phyloP scores from a whole-genome alignment of 2,113 vertebrate species.

The Mus spicilegus region DNA sequence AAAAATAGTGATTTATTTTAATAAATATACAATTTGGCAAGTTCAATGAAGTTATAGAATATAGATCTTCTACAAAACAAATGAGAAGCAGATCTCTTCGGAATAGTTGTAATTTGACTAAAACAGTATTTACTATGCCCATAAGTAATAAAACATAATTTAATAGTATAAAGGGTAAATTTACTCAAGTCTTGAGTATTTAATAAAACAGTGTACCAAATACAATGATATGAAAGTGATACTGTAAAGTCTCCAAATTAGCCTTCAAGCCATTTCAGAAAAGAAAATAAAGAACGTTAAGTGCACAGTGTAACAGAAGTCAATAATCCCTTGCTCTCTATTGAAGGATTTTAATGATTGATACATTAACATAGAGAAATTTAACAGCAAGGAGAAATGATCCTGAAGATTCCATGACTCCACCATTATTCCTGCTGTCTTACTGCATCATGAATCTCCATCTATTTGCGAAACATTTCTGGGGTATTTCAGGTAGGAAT shows the following conservation, averaged over 20 bases:
- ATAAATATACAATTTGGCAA: not conserved
- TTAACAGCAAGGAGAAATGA: not conserved
- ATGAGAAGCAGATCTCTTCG: not conserved
- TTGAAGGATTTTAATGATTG: not conserved
- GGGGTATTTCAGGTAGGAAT: not conserved
- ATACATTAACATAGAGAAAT: not conserved
- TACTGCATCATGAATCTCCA: not conserved
- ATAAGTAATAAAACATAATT: slow-evolving; percentile 1
- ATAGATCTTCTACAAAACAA: not conserved
- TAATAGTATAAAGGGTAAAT: slow-evolving; percentile 18
- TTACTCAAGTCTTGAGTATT: not conserved
- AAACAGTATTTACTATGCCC: not conserved
- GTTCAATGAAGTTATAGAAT: not conserved
- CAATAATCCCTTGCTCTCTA: not conserved
- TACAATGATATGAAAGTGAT: slow-evolving; percentile 39
- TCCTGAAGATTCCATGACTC: not conserved
- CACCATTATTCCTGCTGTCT: not conserved
- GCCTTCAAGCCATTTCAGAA: not conserved
- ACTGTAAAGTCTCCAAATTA: not conserved
- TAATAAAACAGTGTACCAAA: not conserved
- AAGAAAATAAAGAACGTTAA: not conserved
- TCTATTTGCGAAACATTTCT: not conserved
- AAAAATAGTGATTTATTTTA: not conserved
- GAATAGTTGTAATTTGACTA: not conserved
- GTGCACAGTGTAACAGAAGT: not conserved